Evolutionary conservation across 2,888 invertebrate genomes (phyloP).

Genomic region (Stegophylla sp.): DNA sequence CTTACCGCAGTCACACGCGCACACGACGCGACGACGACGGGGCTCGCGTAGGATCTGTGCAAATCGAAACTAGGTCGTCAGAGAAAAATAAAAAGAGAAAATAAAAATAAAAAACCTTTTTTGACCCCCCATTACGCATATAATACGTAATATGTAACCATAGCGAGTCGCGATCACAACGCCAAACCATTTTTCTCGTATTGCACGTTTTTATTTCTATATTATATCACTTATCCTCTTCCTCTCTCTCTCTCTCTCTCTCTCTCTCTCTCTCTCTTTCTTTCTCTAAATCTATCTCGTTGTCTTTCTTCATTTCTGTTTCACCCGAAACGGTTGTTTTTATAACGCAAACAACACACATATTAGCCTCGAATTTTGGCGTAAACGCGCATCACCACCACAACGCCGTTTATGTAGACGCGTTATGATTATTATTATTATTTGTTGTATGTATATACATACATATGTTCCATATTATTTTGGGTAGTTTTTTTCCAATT

Average conservation of each 20-base stretch:
- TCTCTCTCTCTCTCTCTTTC: no score
- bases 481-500: no score
- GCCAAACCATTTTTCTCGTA: constrained; percentile 44
- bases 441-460: no score
- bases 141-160: no score
- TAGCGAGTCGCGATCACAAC: constrained; percentile 19
- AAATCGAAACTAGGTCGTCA: constrained; percentile 28
- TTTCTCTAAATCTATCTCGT: not conserved
- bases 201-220: no score
- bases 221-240: no score
- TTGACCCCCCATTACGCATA: no score
- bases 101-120: no score
- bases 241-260: no score
- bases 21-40: not conserved
- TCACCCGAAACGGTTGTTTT: not conserved
- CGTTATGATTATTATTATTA: no score
- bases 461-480: no score
- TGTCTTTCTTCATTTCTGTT: not conserved
- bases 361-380: constrained; percentile 12
- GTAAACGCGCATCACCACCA: not conserved
- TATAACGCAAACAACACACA: constrained; percentile 11
- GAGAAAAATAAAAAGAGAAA: not conserved
- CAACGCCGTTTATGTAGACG: not conserved
- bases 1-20: not conserved
- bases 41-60: no score